phyloP scores from a whole-genome alignment of 2,888 invertebrate species.

The Drosophila kuntzei region DNA sequence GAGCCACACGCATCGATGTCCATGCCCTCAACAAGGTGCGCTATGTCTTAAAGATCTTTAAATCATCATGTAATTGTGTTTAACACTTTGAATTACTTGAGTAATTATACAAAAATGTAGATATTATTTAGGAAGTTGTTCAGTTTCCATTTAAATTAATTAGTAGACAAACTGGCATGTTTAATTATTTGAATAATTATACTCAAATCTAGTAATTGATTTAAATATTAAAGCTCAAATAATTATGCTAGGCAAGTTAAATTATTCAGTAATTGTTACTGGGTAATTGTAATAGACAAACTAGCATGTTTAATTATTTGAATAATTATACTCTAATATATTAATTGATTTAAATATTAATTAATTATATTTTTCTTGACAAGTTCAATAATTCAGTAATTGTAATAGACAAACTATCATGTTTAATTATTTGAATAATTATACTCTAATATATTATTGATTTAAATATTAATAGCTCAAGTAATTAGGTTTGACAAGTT shows the following conservation, averaged over 20 bases:
- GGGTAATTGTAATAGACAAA: background rate
- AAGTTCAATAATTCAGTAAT: background rate
- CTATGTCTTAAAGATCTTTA: background rate
- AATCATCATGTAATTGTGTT: background rate
- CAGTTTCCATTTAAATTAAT: no score
- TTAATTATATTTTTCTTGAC: background rate
- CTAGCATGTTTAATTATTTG: background rate
- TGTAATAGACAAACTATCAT: background rate
- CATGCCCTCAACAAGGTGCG: conserved; percentile 94
- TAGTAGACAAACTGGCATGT: background rate
- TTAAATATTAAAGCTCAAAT: no score
- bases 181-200: background rate
- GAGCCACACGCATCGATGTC: conserved; percentile 95
- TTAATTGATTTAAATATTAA: no score
- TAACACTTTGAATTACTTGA: conserved; percentile 2
- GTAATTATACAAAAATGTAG: background rate
- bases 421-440: background rate
- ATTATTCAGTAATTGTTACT: no score
- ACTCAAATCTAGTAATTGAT: background rate
- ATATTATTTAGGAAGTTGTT: no score
- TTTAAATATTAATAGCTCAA: no score
- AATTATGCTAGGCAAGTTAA: background rate
- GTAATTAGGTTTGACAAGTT: no score
- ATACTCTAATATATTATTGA: background rate
- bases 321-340: background rate